Evolutionary conservation across 2,888 invertebrate genomes (phyloP).

Genomic region (Drosophila falleni): DNA sequence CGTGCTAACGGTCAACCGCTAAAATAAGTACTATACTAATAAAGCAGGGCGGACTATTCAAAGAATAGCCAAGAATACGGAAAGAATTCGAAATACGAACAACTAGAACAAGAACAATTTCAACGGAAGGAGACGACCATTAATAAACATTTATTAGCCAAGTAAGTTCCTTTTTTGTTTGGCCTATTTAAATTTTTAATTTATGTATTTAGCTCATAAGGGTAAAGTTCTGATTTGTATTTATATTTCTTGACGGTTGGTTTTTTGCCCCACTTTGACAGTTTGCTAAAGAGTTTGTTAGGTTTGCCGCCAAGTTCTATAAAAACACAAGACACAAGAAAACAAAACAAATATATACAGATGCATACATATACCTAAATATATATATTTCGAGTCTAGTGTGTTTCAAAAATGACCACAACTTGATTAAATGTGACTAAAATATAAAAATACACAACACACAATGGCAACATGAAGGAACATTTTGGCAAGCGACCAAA

Average conservation of each 20-base stretch:
- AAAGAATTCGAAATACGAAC: slow-evolving; percentile 11
- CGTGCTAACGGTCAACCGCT: slow-evolving; percentile 61
- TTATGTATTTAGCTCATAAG: slow-evolving; percentile 53
- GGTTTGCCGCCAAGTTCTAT: slow-evolving; percentile 45
- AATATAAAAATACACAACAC: slow-evolving; percentile 44
- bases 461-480: slow-evolving; percentile 49
- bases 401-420: slow-evolving; percentile 36
- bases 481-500: slow-evolving; percentile 72
- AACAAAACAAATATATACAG: slow-evolving; percentile 30
- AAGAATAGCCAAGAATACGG: slow-evolving; percentile 31
- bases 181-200: slow-evolving; percentile 37
- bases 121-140: slow-evolving; percentile 30
- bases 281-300: slow-evolving; percentile 36
- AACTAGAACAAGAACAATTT: slow-evolving; percentile 24
- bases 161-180: slow-evolving; percentile 59
- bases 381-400: slow-evolving; percentile 15
- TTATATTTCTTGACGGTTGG: slow-evolving; percentile 20
- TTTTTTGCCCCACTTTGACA: slow-evolving; percentile 31
- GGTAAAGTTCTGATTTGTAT: slow-evolving; percentile 19
- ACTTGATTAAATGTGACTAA: slow-evolving; percentile 67
- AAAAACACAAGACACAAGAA: slow-evolving; percentile 36
- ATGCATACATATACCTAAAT: slow-evolving; percentile 5
- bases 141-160: slow-evolving; percentile 61
- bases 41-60: slow-evolving; percentile 45
- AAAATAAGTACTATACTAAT: slow-evolving; percentile 9